Evolutionary conservation across 1,140 invertebrate genomes (phyloP).

Genomic region (Eumaeus atala): DNA sequence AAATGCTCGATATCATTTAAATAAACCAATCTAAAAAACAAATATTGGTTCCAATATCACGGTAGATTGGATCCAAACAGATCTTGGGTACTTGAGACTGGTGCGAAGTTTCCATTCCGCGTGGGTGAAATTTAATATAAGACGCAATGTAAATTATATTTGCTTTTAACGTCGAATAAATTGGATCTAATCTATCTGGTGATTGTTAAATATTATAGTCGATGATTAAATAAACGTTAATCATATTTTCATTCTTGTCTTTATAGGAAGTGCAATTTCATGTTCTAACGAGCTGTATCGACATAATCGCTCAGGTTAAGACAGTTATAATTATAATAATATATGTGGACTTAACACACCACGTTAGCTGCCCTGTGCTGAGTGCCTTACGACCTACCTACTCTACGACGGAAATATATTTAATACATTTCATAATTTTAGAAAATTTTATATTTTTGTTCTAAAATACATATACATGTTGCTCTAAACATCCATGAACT

Average conservation of each 20-base stretch:
- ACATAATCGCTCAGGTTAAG: no score
- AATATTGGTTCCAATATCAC: constrained; percentile 19
- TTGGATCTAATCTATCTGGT: constrained; percentile 13
- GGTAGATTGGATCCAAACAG: constrained; percentile 17
- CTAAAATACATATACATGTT: no score
- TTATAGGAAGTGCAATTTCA: constrained; percentile 1
- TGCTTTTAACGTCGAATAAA: constrained; percentile 12
- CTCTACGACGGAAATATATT: no score
- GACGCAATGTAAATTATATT: constrained; percentile 19
- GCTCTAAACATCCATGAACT: no score
- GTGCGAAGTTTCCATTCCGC: constrained; percentile 14
- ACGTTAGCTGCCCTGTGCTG: no score
- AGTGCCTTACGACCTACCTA: no score
- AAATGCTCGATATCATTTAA: constrained; percentile 16
- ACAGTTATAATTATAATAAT: no score
- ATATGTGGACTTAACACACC: no score
- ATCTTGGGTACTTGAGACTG: constrained; percentile 14
- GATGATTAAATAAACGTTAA: constrained; percentile 8
- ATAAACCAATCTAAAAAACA: constrained; percentile 18
- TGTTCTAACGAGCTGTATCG: no score
- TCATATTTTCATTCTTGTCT: neutral
- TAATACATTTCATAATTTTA: no score
- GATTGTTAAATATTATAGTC: constrained; percentile 17
- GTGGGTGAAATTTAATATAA: constrained; percentile 16
- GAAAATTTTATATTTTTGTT: no score